These are phyloP conservation scores for Menidia menidia DNA, from an alignment of 2,797 vertebrate species.

Conservation along the genomic window DNA sequence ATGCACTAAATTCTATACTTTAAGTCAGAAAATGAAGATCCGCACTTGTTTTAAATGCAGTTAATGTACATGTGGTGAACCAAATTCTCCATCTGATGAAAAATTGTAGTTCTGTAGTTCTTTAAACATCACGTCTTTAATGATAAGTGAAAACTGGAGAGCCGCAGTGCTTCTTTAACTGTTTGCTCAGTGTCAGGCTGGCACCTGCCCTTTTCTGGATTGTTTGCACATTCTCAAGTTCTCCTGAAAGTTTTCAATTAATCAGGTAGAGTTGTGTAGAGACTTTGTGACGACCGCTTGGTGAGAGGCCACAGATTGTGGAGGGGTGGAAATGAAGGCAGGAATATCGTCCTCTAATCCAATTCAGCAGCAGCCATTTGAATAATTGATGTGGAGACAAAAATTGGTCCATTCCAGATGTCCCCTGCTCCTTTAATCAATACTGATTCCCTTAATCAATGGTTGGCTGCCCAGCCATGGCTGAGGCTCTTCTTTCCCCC, in stretches of 20 bases:
- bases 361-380: slow-evolving; percentile 73
- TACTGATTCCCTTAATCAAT: slow-evolving; percentile 81
- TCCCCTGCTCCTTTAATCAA: slow-evolving; percentile 80
- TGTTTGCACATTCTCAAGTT: slow-evolving; percentile 6
- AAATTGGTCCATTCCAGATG: slow-evolving; percentile 80
- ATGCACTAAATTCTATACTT: slow-evolving; percentile 10
- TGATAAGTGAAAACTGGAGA: slow-evolving; percentile 11
- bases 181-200: slow-evolving; percentile 18
- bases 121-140: slow-evolving; percentile 13
- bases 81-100: background rate
- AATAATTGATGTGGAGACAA: slow-evolving; percentile 80
- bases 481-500: slow-evolving; percentile 51
- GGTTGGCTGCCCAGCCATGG: slow-evolving; percentile 65
- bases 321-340: slow-evolving; percentile 55
- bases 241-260: slow-evolving; percentile 55
- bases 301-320: slow-evolving; percentile 63
- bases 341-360: slow-evolving; percentile 73
- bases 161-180: slow-evolving; percentile 5
- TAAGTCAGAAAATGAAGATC: slow-evolving; percentile 16
- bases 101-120: background rate
- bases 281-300: slow-evolving; percentile 59
- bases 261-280: slow-evolving; percentile 37
- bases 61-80: slow-evolving; percentile 24
- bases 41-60: slow-evolving; percentile 8
- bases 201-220: slow-evolving; percentile 12